A percentile compares a stretch with the other conserved stretches of the same genome.
phyloP scores from a whole-genome alignment of 2,888 invertebrate species.

The Cepaea hortensis region DNA sequence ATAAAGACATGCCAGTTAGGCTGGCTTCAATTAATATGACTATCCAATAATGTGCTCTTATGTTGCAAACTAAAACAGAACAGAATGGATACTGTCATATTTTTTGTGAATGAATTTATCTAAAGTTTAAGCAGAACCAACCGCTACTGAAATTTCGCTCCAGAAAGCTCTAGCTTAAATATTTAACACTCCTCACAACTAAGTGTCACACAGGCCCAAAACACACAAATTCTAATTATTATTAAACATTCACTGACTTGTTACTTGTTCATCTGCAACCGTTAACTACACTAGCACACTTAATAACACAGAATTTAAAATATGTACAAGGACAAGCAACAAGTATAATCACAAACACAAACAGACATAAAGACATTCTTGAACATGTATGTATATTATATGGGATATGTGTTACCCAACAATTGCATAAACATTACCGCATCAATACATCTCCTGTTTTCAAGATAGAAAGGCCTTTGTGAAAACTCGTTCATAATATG shows the following conservation, averaged over 20 bases:
- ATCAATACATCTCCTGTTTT: conserved; percentile 25
- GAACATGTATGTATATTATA: conserved; percentile 13
- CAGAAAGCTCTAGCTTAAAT: too few relatives aligned
- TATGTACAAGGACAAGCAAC: not conserved
- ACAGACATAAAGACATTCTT: not conserved
- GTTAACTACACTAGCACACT: not conserved
- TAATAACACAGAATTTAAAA: not conserved
- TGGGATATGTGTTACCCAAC: conserved; percentile 19
- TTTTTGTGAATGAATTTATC: too few relatives aligned
- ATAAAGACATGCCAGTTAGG: too few relatives aligned
- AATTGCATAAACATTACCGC: conserved; percentile 42
- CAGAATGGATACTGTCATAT: too few relatives aligned
- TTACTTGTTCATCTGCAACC: not conserved
- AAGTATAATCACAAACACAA: not conserved
- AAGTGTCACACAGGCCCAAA: too few relatives aligned
- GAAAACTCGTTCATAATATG: conserved; percentile 34
- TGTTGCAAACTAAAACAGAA: too few relatives aligned
- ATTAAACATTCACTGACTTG: not conserved
- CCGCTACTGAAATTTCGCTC: too few relatives aligned
- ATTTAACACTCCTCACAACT: too few relatives aligned
- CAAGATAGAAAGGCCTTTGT: conserved; percentile 3
- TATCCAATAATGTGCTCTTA: too few relatives aligned
- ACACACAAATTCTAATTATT: not conserved
- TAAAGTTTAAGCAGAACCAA: too few relatives aligned
- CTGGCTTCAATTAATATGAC: too few relatives aligned